A percentile compares a stretch with the other conserved stretches of the same genome.
phyloP scores from a whole-genome alignment of 2,113 vertebrate species.

The Colossoma macropomum region DNA sequence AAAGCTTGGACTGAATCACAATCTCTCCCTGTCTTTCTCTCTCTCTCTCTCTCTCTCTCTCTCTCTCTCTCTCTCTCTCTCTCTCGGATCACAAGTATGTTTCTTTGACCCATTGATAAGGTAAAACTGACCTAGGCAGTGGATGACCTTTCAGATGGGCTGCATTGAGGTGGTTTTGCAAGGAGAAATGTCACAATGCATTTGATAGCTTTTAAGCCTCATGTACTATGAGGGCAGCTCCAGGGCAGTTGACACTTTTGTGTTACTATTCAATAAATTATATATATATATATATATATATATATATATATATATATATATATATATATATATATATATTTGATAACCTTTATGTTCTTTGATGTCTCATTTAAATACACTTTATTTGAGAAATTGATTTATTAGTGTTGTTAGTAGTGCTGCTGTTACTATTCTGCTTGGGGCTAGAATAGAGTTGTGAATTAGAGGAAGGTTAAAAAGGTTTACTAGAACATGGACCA shows the following conservation, averaged over 20 bases:
- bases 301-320: no score
- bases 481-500: no score
- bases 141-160: background rate
- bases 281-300: no score
- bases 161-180: background rate
- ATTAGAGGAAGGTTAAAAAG: no score
- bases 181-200: background rate
- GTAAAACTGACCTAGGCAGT: background rate
- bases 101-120: conserved; percentile 11
- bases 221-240: background rate
- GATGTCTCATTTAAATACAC: background rate
- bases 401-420: no score
- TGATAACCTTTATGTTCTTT: background rate
- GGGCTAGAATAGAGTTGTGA: no score
- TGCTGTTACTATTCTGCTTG: background rate
- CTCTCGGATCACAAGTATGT: background rate
- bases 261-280: background rate
- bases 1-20: conserved; percentile 44
- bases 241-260: background rate
- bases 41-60: conserved; percentile 6
- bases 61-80: background rate
- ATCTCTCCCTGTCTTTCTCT: conserved; percentile 31
- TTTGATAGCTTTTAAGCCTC: background rate
- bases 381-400: background rate
- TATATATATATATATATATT: no score